Conservation (phyloP, 2,113 vertebrate genomes). For the Sander lucioperca region DNA sequence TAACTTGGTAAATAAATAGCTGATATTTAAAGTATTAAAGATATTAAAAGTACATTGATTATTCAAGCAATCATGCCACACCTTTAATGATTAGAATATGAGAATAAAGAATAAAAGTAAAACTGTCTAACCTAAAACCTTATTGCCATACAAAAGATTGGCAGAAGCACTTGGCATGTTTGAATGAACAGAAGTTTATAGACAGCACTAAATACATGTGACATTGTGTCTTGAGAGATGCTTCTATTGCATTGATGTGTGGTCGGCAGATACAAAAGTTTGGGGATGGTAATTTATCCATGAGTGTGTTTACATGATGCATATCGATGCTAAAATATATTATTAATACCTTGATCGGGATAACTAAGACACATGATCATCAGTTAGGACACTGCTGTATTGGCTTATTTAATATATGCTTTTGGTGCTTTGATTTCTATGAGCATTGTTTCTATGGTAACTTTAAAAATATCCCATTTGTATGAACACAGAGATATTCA, state of each 20-base stretch:
- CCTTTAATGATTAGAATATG: not conserved
- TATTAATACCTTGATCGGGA: not conserved
- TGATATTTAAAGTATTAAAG: not conserved
- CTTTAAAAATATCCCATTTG: not conserved
- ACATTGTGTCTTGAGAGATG: not conserved
- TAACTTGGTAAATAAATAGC: not conserved
- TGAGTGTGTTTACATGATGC: slow-evolving; percentile 18
- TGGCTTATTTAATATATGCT: slow-evolving; percentile 1
- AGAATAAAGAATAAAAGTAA: slow-evolving; percentile 6
- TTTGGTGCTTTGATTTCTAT: not conserved
- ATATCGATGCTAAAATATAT: not conserved
- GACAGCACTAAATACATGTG: not conserved
- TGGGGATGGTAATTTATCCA: slow-evolving; percentile 1
- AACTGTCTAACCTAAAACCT: slow-evolving; percentile 34
- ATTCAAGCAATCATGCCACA: slow-evolving; percentile 15
- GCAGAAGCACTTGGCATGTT: slow-evolving; percentile 78
- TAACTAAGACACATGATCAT: not conserved
- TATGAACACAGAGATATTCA: not conserved
- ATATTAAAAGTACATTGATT: not conserved
- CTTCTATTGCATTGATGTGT: slow-evolving; percentile 6
- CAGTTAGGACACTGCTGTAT: not conserved
- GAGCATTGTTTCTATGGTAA: not conserved
- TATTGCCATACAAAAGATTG: slow-evolving; percentile 77
- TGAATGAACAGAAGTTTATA: slow-evolving; percentile 10
- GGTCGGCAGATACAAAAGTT: not conserved